Base-by-base conservation (phyloP, 2,113 vertebrate species). In the Gymnorhina tibicen region DNA sequence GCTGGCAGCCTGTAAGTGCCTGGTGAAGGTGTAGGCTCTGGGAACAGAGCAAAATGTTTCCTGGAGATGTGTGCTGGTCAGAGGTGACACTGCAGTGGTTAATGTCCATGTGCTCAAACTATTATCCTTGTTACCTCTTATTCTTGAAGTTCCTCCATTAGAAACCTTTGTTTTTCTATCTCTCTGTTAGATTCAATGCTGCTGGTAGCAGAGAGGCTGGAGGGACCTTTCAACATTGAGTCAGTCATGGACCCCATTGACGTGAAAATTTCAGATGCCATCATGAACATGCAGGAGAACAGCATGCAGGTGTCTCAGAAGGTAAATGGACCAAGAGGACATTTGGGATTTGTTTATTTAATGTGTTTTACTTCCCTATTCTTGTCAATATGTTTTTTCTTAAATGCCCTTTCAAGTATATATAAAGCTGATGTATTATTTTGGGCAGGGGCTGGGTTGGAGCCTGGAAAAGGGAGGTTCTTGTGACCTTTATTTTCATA, bases 241-340 rank as follows among this genome's bases (percentile, higher is more conserved):
- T 98, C 99, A 0, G 98, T 99, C 87, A 98, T 99, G 98, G 99
- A 99, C 80, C 99, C 99, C 69, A 99, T 99, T 8, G 99, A 99
- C 3, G 99, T 99, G 85, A 99, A 99, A 93, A 99, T 99, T 91
- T 99, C 99, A 0, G 99, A 99, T 4, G 99, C 99, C 0, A 99
- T 99, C 91, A 99, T 99, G 99, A 99, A 99, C 97, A 99, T 99
- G 99, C 99, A 99, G 95, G 99, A 99, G 92, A 99, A 99, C 97
- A 99, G 99, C 91, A 98, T 99, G 96, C 99, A 99, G 70, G 99
- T 99, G 81, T 99, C 99, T 9, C 99, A 99, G 91, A 99, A 99
- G 98, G 99, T 99, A 91, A 49, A 94, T 83, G n/a, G 23, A 26
- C 60, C 28, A 49, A 41, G 47, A n/a, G 30, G 39, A 55, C 13